Evolutionary conservation across 2,888 invertebrate species (phyloP).

Genomic region (Sepioteuthis lessoniana): DNA sequence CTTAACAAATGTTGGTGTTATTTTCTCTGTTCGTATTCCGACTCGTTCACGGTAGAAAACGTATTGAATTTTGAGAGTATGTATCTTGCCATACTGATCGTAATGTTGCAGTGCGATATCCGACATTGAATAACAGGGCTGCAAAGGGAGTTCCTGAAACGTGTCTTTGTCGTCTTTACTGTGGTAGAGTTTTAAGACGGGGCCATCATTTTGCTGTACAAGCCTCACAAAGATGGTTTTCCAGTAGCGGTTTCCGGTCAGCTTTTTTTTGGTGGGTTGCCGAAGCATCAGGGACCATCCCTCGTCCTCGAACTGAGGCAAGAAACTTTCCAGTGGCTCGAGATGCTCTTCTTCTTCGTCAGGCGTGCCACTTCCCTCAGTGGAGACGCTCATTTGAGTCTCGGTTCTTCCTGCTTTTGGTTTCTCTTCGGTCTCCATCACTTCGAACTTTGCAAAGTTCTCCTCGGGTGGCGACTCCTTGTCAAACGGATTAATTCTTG

Average conservation of each 20-base stretch:
- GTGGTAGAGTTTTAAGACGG: slow-evolving; percentile 88
- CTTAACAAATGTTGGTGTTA: slow-evolving; percentile 73
- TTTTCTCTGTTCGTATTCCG: slow-evolving; percentile 78
- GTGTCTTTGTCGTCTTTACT: slow-evolving; percentile 89
- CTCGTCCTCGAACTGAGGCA: slow-evolving; percentile 84
- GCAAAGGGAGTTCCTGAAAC: slow-evolving; percentile 94
- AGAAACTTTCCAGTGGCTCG: slow-evolving; percentile 86
- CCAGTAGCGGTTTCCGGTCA: slow-evolving; percentile 85
- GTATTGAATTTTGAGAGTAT: slow-evolving; percentile 96
- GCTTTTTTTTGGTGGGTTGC: slow-evolving; percentile 78
- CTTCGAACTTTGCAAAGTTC: slow-evolving; percentile 72
- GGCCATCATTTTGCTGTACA: slow-evolving; percentile 82
- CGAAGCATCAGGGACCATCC: slow-evolving; percentile 98
- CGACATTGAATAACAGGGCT: slow-evolving; percentile 95
- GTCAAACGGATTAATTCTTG: slow-evolving; percentile 75
- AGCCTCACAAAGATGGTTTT: slow-evolving; percentile 94
- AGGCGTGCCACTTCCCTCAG: slow-evolving; percentile 63
- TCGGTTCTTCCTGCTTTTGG: slow-evolving; percentile 53
- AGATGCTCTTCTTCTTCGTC: slow-evolving; percentile 63
- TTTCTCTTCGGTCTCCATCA: slow-evolving; percentile 60
- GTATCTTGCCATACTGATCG: slow-evolving; percentile 99
- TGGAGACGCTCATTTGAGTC: slow-evolving; percentile 60
- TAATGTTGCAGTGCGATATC: slow-evolving; percentile 87
- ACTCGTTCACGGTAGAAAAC: slow-evolving; percentile 98
- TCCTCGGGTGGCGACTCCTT: slow-evolving; percentile 73